A percentile compares a stretch with the other conserved stretches of the same genome.
Conservation (phyloP, 2,797 vertebrate species). For the Gymnoscopelus braueri region DNA sequence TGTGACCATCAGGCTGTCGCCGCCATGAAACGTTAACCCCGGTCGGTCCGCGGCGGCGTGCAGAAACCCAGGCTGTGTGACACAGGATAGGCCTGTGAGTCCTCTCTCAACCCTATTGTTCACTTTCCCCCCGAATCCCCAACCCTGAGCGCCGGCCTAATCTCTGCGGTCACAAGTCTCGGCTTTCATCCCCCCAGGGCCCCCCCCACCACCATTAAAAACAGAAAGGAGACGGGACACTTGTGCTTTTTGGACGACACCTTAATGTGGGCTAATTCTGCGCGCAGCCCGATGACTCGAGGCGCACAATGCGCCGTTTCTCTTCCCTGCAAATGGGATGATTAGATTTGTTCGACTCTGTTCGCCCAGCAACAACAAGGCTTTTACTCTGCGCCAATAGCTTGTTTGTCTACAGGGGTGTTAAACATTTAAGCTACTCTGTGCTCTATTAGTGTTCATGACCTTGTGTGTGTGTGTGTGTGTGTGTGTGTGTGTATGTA, state of each 20-base stretch:
- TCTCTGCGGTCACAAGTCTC: conserved; percentile 5
- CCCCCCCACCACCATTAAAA: not conserved
- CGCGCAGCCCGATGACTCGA: no score
- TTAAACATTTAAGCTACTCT: not conserved
- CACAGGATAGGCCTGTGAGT: not conserved
- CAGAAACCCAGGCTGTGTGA: not conserved
- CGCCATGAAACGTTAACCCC: no score
- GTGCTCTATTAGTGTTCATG: not conserved
- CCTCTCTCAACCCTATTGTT: not conserved
- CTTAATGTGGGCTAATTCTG: no score
- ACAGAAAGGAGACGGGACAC: not conserved
- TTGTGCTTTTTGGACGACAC: no score
- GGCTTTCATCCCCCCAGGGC: conserved; percentile 10
- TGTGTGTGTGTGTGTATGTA: conserved; percentile 16
- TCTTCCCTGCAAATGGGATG: not conserved
- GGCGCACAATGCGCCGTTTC: no score
- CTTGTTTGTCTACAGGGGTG: not conserved
- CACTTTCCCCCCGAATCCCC: not conserved
- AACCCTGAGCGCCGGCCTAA: not conserved
- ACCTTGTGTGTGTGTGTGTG: conserved; percentile 3
- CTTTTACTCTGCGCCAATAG: not conserved
- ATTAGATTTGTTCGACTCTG: not conserved
- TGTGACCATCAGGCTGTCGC: no score
- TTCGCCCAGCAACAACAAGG: not conserved
- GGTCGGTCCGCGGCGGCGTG: no score